Base-by-base conservation (phyloP, 2,888 invertebrate genomes). In the Buathra laborator region DNA sequence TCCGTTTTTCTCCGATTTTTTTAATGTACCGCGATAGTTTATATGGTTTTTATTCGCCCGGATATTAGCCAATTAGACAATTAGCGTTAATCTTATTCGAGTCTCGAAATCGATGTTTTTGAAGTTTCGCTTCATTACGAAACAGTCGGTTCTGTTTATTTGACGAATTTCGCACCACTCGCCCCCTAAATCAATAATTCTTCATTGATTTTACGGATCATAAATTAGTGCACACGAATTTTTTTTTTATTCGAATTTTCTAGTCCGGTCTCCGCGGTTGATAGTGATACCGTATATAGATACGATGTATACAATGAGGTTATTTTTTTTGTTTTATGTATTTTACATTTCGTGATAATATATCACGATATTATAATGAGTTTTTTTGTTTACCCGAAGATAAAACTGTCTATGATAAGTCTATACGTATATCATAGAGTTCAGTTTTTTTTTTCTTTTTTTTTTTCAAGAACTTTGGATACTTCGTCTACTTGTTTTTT, bases 221-320 rank as follows among this genome's bases (percentile, higher is more conserved):
- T 59, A 59, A 43, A 72, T 46, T 24, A 74, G 43, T 68, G 44
- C 19, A 19, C 29, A 19, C 37, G 43, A 46, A 10, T 62, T 32
- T 48, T 32, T 48, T 14, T 59, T 19, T 53, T 37, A 75, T 46
- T 59, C 46, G 68, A n/a, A 70, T 24, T 32, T 81, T 19, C 29
- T 77, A 44, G 56, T 62, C 43, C 46, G 62, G 62, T 24, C 46
- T 74, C 24, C 16, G 56, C 12, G 37, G 37, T 37, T 46, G 46
- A 68, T 82, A 77, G 64, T 77, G 64, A 77, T 82, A 77, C 66
- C 53, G 59, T 43, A 62, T 77, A 82, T 6, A 10, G 2, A 24
- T 53, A 53, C 53, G 53, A 46, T 82, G 64, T 51, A 51, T 74
- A 74, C 59, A 48, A 74, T 46, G 14, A 10, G 24, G 56, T 12